phyloP scores from a whole-genome alignment of 1,140 invertebrate genomes.

The Pomacea maculata region DNA sequence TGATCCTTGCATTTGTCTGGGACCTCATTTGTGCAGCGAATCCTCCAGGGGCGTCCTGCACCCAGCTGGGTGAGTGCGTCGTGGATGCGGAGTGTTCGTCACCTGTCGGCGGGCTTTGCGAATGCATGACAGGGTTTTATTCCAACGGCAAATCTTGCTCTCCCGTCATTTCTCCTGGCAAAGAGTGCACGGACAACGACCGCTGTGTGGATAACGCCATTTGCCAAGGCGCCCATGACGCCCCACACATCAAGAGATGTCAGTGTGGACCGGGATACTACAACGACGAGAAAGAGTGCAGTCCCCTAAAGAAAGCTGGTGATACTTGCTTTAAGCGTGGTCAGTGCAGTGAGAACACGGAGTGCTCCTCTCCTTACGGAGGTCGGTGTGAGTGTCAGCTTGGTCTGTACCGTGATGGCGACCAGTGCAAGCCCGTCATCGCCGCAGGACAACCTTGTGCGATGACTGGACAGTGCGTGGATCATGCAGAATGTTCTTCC shows the following conservation, averaged over 20 bases:
- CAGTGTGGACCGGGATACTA: slow-evolving; percentile 16
- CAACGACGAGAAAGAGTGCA: slow-evolving; percentile 22
- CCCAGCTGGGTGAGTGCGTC: slow-evolving; percentile 20
- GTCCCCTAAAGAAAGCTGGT: slow-evolving; percentile 3
- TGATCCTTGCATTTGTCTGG: no score
- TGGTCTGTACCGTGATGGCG: slow-evolving; percentile 14
- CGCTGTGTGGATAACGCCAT: slow-evolving; percentile 19
- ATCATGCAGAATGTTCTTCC: slow-evolving; percentile 19
- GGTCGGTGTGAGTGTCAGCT: slow-evolving; percentile 8
- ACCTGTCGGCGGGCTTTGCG: slow-evolving; percentile 27
- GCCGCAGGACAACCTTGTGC: slow-evolving; percentile 1
- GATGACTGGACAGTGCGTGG: slow-evolving; percentile 14
- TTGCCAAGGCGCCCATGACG: slow-evolving; percentile 5
- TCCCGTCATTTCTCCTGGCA: slow-evolving; percentile 14
- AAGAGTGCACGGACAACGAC: slow-evolving; percentile 3
- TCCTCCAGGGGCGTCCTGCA: slow-evolving; percentile 6
- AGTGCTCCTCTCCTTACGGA: slow-evolving; percentile 6
- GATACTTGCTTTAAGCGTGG: slow-evolving; percentile 16
- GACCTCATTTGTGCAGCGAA: background rate
- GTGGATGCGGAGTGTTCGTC: slow-evolving; percentile 28
- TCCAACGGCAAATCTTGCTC: slow-evolving; percentile 15
- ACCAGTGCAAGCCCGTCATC: slow-evolving; percentile 15
- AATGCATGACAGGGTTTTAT: slow-evolving; percentile 22
- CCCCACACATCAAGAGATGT: slow-evolving; percentile 17
- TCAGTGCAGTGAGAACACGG: slow-evolving; percentile 23